Evolutionary conservation across 2,113 vertebrate genomes (phyloP).

Genomic region (Probosciger aterrimus): DNA sequence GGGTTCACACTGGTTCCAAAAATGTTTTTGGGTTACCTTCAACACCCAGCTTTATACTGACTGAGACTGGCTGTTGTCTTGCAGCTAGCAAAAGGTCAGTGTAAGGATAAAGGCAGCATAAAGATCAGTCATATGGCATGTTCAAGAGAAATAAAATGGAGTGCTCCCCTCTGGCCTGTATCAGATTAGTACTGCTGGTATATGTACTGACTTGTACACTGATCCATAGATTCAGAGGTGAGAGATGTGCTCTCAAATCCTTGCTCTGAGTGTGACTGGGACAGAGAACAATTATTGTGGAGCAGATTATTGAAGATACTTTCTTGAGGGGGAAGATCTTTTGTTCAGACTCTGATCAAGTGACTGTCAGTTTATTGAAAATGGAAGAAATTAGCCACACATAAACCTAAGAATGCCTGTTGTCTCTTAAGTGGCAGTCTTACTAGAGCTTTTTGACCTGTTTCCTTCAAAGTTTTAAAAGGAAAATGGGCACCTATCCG

Average conservation of each 20-base stretch:
- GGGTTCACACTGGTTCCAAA: neutral
- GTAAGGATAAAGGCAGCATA: neutral
- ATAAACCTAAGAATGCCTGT: neutral
- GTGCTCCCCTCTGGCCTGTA: neutral
- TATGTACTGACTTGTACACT: neutral
- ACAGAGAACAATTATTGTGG: neutral
- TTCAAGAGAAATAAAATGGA: neutral
- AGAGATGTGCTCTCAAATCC: neutral
- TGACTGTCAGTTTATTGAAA: neutral
- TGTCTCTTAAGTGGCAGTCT: neutral
- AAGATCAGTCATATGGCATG: neutral
- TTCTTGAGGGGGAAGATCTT: neutral
- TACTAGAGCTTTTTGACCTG: neutral
- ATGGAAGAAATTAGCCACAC: neutral
- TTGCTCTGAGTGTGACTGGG: neutral
- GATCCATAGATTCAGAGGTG: neutral
- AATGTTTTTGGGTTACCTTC: neutral
- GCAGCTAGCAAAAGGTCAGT: neutral
- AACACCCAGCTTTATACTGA: neutral
- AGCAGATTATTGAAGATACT: neutral
- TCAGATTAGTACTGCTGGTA: neutral
- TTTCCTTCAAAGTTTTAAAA: neutral
- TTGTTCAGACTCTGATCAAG: neutral
- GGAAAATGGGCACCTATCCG: neutral
- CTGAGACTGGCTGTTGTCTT: neutral